Evolutionary conservation across 2,113 vertebrate genomes (phyloP), one percentile per base, ranked within the genome.

Genomic region (Lutjanus erythropterus): DNA sequence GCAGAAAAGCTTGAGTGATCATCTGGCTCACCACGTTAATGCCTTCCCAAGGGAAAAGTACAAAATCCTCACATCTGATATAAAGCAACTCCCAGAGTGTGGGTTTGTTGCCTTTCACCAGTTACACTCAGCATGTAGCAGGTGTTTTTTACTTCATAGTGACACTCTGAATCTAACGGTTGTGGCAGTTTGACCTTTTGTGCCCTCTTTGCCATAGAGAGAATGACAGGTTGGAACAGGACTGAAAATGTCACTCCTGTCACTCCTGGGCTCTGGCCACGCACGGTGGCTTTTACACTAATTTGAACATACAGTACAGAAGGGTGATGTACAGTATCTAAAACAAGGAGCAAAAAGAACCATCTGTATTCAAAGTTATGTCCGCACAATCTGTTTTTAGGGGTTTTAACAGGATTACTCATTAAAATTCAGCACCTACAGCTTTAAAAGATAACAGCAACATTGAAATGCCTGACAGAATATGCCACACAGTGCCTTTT

Each of bases 131-230:
- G 73, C 77, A 66, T 69, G 82, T 39, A 56, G 74, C 72, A 50
- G 75, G 62, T 86, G n/a, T 84, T 70, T 71, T 66, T 65, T 42
- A 44, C 70, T 59, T 55, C 39, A 60, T 21, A 4, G 61, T 71
- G 60, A 78, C 75, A 77, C 79, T 80, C 62, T 89, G 75, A 88
- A 71, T 81, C 25, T 42, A 91, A 71, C n/a, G 16, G 47, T 72
- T 66, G 72, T 91, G 90, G 64, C 87, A 88, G 83, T 65, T 83
- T 88, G 88, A 87, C 87, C 84, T 90, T 91, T 67, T 78, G 47
- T 76, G 68, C 41, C 78, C 59, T 79, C 78, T 64, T 71, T 65
- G 84, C 55, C 73, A 62, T 27, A 29, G 46, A 58, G 44, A 60
- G 31, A 71, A 49, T 76, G 80, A 75, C 81, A 68, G 42, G 55